Evolutionary conservation across 2,113 vertebrate species (phyloP), one percentile per base, ranked within the genome.

Genomic region (Mugil cephalus): DNA sequence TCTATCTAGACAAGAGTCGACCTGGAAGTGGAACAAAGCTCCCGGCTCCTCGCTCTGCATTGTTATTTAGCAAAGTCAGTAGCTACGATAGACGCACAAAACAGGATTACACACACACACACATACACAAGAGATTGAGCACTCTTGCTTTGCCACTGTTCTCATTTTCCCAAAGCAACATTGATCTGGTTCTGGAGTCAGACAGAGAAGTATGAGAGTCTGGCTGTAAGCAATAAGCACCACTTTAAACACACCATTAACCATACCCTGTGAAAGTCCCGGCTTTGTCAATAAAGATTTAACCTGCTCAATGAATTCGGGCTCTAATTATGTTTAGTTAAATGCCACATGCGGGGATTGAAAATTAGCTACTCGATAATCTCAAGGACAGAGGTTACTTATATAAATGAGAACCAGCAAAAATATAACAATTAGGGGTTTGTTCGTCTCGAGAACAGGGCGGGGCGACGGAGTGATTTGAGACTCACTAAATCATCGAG

Each of bases 221-320:
- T 88, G 79, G 85, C 86, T 66, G 34, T 4, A 11, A 61, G 58
- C 69, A 47, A 77, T 51, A 40, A 39, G 65, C 50, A 14, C 51
- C 83, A 77, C 85, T 91, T 85, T 85, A 88, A 91, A 89, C 82
- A 87, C 80, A 82, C 88, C 88, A 90, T 93, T 93, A 92, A 89
- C 87, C 81, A 79, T 79, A 82, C 38, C 7, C 42, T 75, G 67
- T 64, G 55, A 88, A 83, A 64, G 75, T 42, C 54, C 15, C 65
- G 15, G 89, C 83, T 90, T 60, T 83, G 86, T 92, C 89, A 83
- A 89, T 91, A 91, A 82, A 21, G 66, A 82, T 91, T 91, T 83
- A 81, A 88, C 84, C 82, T 86, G 83, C 74, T 47, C 62, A 69
- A 66, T 69, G 43, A 80, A 82, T 84, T 35, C 86, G 82, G 84